A percentile compares a stretch with the other conserved stretches of the same genome.
Evolutionary conservation across 2,113 vertebrate species (phyloP).

Genomic region (Nipponia nippon): DNA sequence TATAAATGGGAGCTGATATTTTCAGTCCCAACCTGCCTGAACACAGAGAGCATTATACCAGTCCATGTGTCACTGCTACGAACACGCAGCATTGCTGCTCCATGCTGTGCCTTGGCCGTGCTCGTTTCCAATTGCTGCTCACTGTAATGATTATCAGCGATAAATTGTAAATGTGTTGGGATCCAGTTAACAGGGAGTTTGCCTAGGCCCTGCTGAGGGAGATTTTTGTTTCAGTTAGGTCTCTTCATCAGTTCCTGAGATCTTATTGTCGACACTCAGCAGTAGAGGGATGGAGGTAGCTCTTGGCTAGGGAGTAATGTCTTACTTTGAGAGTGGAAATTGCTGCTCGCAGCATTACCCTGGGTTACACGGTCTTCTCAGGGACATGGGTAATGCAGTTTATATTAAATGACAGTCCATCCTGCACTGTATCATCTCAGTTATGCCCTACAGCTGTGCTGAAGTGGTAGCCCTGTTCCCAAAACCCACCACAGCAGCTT

Average conservation of each 20-base stretch:
- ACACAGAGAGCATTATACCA: background rate
- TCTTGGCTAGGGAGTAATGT: background rate
- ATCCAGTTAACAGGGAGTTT: background rate
- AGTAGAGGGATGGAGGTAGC: background rate
- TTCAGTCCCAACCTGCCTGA: background rate
- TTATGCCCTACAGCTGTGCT: background rate
- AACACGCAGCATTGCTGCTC: background rate
- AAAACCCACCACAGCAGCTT: background rate
- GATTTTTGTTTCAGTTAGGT: background rate
- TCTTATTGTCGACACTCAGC: background rate
- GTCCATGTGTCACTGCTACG: rapidly evolving
- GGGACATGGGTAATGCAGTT: background rate
- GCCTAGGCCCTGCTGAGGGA: background rate
- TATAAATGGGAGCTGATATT: background rate
- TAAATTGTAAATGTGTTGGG: background rate
- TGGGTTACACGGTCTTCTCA: background rate
- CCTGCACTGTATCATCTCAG: background rate
- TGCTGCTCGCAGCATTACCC: background rate
- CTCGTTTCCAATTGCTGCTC: background rate
- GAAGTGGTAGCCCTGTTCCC: background rate
- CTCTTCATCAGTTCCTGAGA: background rate
- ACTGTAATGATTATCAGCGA: background rate
- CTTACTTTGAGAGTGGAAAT: background rate
- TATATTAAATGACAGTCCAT: background rate
- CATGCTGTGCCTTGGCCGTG: background rate